Evolutionary conservation across 2,113 vertebrate species (phyloP), one percentile per base, ranked within the genome.

Genomic region (Bothrops jararaca): DNA sequence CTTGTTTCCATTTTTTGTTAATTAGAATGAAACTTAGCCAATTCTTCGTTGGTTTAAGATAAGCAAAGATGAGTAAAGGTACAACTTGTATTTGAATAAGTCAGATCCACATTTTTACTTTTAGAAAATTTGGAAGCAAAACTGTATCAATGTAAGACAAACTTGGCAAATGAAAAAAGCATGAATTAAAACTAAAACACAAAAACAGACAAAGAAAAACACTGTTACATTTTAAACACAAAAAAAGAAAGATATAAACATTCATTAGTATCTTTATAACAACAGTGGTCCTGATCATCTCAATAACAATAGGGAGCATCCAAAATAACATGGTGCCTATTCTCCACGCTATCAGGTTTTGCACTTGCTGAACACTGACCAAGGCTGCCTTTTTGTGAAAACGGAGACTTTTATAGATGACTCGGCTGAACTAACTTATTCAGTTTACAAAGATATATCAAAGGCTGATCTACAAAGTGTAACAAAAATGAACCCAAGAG

Each of bases 81-180:
- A 60, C 9, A 60, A 50, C 3, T 42, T 86, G 34, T 85, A 45
- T 22, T n/a, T 22, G 53, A 34, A 39, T 20, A 80, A 80, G 90
- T 5, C 64, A 92, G 29, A 92, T 93, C 93, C 90, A 94, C 15
- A 94, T 93, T 91, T 94, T 92, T 91, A 48, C 22, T 92, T 86
- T 94, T 91, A 90, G 93, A 95, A 95, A 93, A 97, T 95, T 94
- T 45, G 96, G 96, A 97, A 97, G 95, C 96, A 96, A 97, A 97
- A 94, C 89, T 94, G 87, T 89, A 80, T 85, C 95, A 58, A 86
- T 93, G 42, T 92, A 91, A 91, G 2, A 87, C 87, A 93, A 89
- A 9, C 24, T 88, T 95, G 57, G 94, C 94, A 96, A 97, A 98
- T 96, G 96, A 97, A 97, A 97, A 97, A 96, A 94, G 95, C 96